These are phyloP conservation scores for Craseonycteris thonglongyai DNA, from an alignment of 2,113 vertebrate genomes.

Conservation along the genomic window DNA sequence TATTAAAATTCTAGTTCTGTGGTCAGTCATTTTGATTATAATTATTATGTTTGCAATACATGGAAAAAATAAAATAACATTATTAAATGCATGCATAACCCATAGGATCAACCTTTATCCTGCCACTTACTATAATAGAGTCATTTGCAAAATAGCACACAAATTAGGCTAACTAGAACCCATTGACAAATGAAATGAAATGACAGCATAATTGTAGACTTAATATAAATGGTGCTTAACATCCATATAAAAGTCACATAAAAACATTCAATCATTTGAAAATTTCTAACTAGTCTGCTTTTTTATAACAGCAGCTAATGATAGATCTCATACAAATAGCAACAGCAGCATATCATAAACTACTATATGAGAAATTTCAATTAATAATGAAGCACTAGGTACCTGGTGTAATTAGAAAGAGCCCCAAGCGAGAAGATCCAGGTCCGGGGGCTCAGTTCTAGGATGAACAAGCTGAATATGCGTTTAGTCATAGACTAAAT, in stretches of 20 bases:
- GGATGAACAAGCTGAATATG: background rate
- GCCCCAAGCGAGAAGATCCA: background rate
- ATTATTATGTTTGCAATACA: conserved; percentile 34
- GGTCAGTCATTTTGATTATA: conserved; percentile 38
- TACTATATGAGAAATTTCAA: conserved; percentile 30
- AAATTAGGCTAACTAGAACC: conserved; percentile 58
- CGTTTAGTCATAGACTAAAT: background rate
- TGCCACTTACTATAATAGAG: conserved; percentile 34
- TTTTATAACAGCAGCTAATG: conserved; percentile 38
- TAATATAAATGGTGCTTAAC: conserved; percentile 47
- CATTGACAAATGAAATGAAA: conserved; percentile 47
- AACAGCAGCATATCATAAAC: background rate
- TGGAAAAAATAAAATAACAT: conserved; percentile 47
- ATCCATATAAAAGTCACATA: conserved; percentile 50
- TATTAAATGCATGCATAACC: conserved; percentile 40
- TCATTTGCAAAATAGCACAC: conserved; percentile 48
- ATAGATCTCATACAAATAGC: background rate
- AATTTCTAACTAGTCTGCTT: conserved; percentile 48
- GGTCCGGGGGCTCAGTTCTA: background rate
- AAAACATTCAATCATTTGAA: conserved; percentile 42
- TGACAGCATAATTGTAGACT: conserved; percentile 49
- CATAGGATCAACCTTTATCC: conserved; percentile 48
- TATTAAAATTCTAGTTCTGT: conserved; percentile 55
- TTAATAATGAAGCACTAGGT: conserved; percentile 10
- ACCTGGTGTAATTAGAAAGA: conserved; percentile 10